These are phyloP conservation scores for Penaeus indicus DNA, from an alignment of 1,140 invertebrate species.

Conservation along the genomic window DNA sequence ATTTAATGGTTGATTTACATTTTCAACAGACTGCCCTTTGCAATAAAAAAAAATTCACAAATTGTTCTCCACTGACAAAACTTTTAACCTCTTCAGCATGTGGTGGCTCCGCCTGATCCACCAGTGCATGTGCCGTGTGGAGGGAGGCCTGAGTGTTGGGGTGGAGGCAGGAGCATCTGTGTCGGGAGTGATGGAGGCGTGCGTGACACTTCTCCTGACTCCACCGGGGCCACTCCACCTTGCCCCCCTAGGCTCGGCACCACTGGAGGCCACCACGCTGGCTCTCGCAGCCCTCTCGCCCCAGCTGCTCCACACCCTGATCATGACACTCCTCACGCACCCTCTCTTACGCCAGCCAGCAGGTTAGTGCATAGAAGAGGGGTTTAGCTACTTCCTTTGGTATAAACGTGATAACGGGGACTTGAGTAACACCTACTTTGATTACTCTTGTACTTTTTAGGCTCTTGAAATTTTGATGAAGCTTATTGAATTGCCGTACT, in stretches of 20 bases:
- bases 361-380: slow-evolving; percentile 16
- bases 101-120: slow-evolving; percentile 80
- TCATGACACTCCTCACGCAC: slow-evolving; percentile 58
- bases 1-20: no score
- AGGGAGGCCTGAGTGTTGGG: slow-evolving; percentile 68
- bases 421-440: not conserved
- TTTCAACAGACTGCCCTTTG: no score
- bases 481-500: not conserved
- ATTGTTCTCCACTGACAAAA: not conserved
- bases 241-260: slow-evolving; percentile 37
- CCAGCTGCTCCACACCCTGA: slow-evolving; percentile 55
- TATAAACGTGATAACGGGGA: not conserved
- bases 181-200: slow-evolving; percentile 63
- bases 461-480: not conserved
- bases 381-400: not conserved
- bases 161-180: slow-evolving; percentile 63
- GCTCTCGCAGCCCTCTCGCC: slow-evolving; percentile 52
- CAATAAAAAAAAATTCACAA: not conserved
- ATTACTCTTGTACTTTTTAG: not conserved
- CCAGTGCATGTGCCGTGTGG: slow-evolving; percentile 75
- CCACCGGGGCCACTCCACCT: slow-evolving; percentile 54
- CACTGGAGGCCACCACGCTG: slow-evolving; percentile 57
- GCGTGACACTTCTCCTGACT: slow-evolving; percentile 60
- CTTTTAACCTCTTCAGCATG: slow-evolving; percentile 72
- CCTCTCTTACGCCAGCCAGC: slow-evolving; percentile 55